Percentiles rank a stretch among this genome's conserved stretches.
phyloP scores from a whole-genome alignment of 1,140 invertebrate genomes.

The Drosophila sp. region DNA sequence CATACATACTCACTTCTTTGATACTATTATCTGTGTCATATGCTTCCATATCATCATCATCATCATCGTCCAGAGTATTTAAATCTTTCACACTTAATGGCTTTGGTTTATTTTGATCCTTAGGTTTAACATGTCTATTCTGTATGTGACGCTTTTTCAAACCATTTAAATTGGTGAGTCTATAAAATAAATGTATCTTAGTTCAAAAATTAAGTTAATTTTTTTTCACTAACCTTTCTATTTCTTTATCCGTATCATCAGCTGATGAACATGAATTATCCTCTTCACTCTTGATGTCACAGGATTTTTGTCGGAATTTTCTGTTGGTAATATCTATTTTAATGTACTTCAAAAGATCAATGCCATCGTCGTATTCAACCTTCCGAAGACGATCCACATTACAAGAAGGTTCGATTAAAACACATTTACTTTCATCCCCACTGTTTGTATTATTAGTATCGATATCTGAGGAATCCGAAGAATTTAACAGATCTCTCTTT shows the following conservation, averaged over 20 bases:
- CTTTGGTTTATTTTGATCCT: constrained; percentile 40
- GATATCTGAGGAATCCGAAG: constrained; percentile 43
- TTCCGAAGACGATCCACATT: not conserved
- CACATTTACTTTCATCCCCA: not conserved
- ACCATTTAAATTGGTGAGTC: constrained; percentile 62
- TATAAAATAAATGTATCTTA: constrained; percentile 17
- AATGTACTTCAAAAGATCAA: constrained; percentile 65
- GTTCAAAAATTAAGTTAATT: not conserved
- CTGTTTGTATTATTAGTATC: constrained; percentile 8
- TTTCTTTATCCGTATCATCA: constrained; percentile 68
- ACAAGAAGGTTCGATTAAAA: not conserved
- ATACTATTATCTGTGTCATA: constrained; percentile 46
- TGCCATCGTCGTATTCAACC: constrained; percentile 60
- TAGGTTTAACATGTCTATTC: not conserved
- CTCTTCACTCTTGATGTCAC: constrained; percentile 23
- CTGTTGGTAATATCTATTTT: constrained; percentile 54
- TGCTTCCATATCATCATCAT: constrained; percentile 47
- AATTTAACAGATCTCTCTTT: constrained; percentile 43
- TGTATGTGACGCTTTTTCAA: constrained; percentile 48
- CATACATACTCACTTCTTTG: constrained; percentile 63
- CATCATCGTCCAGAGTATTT: constrained; percentile 16
- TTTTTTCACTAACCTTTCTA: constrained; percentile 56
- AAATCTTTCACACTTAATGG: constrained; percentile 17
- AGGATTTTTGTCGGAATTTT: constrained; percentile 13
- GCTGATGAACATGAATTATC: constrained; percentile 15